Evolutionary conservation across 2,113 vertebrate genomes (phyloP), one percentile per base, ranked within the genome.

Genomic region (Antechinus stuartii): DNA sequence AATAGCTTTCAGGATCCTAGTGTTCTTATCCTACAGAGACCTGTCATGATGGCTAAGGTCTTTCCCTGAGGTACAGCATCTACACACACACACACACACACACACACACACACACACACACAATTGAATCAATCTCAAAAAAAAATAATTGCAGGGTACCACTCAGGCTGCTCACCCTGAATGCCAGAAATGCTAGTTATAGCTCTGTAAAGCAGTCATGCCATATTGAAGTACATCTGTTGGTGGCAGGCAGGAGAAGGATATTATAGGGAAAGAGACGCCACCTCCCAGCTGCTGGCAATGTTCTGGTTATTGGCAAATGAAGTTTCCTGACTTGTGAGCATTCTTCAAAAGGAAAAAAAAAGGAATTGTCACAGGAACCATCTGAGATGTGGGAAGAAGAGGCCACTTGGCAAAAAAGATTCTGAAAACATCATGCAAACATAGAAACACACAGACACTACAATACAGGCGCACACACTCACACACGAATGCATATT

Each of bases 381-480:
- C 98, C 98, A 98, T 98, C 98, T 98, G 98, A 98, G 97, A 98
- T 98, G 98, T 98, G 98, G 98, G 98, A 98, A 98, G 98, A 98
- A 98, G 97, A 98, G 95, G 97, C 97, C 97, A 98, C 97, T 98
- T 98, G 98, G 98, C 97, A 98, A 98, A 98, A 98, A 97, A 54
- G 93, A 98, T 98, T 98, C 98, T 98, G 97, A 98, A 98, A 98
- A 98, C 98, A 98, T 96, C n/a, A 98, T 84, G 97, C 97, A 97
- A 98, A 98, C 97, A 98, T 96, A 98, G 98, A 97, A 96, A 97
- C 95, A 98, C 94, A 98, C 96, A 98, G 97, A 98, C 92, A 98
- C 96, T 96, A 94, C 91, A 35, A 57, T 94, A 90, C 96, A 93
- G 95, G 93, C 90, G 96, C 92, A 97, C 91, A 94, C 90, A 91